Conservation (phyloP, 1,140 invertebrate genomes). For the Dendroctonus valens region DNA sequence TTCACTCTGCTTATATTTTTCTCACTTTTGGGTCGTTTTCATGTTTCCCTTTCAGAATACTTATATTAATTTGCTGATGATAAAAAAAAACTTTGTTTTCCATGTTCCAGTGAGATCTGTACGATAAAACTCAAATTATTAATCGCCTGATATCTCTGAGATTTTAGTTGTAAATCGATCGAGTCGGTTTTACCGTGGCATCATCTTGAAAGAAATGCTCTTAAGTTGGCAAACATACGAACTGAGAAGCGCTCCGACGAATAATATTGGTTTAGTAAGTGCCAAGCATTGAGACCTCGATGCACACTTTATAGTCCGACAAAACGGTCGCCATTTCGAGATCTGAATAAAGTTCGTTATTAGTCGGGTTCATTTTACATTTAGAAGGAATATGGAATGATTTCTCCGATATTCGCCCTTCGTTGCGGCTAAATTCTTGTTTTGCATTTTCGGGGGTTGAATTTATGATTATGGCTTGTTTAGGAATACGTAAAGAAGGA, state of each 20-base stretch:
- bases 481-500: too few species aligned
- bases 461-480: slow-evolving; percentile 15
- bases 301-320: slow-evolving; percentile 32
- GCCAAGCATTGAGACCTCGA: slow-evolving; percentile 34
- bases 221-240: slow-evolving; percentile 25
- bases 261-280: slow-evolving; percentile 38
- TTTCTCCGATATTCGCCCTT: slow-evolving; percentile 15
- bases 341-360: slow-evolving; percentile 25
- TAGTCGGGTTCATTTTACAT: slow-evolving; percentile 23
- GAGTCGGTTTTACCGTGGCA: background rate
- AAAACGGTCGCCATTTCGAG: slow-evolving; percentile 23
- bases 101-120: too few species aligned
- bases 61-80: too few species aligned
- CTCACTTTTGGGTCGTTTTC: too few species aligned
- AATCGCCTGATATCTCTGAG: too few species aligned
- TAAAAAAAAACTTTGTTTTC: too few species aligned
- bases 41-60: too few species aligned
- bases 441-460: slow-evolving; percentile 6
- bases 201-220: slow-evolving; percentile 19
- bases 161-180: background rate
- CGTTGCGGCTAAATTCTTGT: slow-evolving; percentile 6
- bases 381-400: slow-evolving; percentile 21
- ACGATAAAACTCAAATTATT: too few species aligned
- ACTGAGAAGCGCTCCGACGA: slow-evolving; percentile 26
- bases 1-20: too few species aligned